Percentiles rank a stretch among this genome's conserved stretches.
These are phyloP conservation scores for Pantherophis guttatus DNA, from an alignment of 2,113 vertebrate species.

Conservation along the genomic window DNA sequence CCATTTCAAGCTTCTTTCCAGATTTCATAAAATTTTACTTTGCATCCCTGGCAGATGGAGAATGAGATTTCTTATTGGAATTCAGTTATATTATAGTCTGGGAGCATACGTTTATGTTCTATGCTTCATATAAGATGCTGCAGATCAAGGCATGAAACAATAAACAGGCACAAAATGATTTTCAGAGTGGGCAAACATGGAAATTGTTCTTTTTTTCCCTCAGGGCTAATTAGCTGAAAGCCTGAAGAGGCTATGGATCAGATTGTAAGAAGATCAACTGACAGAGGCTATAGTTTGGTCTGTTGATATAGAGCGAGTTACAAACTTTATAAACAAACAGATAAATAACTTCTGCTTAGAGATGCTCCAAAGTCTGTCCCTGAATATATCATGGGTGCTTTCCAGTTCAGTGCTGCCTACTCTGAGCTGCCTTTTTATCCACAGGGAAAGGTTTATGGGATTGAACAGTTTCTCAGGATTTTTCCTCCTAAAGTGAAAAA, in stretches of 20 bases:
- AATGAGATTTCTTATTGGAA: not conserved
- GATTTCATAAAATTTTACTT: not conserved
- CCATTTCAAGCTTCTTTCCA: not conserved
- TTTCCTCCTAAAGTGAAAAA: not conserved
- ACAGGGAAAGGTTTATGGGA: not conserved
- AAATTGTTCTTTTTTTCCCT: not conserved
- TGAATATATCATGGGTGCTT: not conserved
- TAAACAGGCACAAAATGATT: not conserved
- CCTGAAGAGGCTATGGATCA: not conserved
- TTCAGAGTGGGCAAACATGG: slow-evolving; percentile 5
- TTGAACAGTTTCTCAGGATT: not conserved
- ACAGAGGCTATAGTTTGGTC: not conserved
- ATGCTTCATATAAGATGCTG: not conserved
- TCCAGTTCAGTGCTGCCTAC: not conserved
- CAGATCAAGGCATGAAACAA: not conserved
- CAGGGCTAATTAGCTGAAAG: not conserved
- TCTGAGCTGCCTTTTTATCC: not conserved
- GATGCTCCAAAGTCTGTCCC: not conserved
- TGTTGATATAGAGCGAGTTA: not conserved
- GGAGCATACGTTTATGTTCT: not conserved
- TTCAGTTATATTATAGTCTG: not conserved
- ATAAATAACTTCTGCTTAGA: not conserved
- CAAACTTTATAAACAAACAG: not conserved
- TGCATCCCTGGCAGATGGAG: not conserved
- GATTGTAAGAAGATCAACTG: not conserved